phyloP scores from a whole-genome alignment of 2,113 vertebrate species.

The Sinocyclocheilus anshuiensis region DNA sequence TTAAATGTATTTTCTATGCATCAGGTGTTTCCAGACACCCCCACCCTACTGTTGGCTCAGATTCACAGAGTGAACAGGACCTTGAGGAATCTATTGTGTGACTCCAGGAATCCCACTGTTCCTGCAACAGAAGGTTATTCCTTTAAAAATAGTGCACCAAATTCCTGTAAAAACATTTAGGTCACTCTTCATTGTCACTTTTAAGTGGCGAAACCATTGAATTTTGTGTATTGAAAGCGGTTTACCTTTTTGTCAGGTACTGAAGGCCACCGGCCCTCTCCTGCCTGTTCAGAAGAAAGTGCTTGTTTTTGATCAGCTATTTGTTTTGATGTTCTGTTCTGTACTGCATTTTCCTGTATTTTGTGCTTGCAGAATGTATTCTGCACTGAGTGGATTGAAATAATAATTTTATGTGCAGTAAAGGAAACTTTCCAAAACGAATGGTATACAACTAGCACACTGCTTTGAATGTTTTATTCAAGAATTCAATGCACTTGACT shows the following conservation, averaged over 20 bases:
- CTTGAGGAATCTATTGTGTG: background rate
- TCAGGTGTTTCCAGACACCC: background rate
- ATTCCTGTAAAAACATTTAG: background rate
- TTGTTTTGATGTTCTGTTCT: background rate
- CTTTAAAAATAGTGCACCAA: background rate
- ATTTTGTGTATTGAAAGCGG: background rate
- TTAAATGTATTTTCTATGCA: background rate
- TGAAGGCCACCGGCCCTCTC: background rate
- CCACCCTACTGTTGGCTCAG: conserved; percentile 2
- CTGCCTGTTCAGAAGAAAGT: background rate
- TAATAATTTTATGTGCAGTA: background rate
- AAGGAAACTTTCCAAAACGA: too few species aligned
- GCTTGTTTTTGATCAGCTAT: background rate
- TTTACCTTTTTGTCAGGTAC: background rate
- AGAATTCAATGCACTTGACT: too few species aligned
- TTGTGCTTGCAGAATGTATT: background rate
- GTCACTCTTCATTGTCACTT: background rate
- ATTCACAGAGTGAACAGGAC: background rate
- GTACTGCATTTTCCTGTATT: background rate
- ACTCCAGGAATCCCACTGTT: background rate
- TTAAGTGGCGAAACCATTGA: background rate
- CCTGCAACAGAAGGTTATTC: conserved; percentile 6
- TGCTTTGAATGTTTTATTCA: too few species aligned
- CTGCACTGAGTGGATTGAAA: background rate
- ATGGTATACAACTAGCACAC: too few species aligned